Base-by-base conservation (phyloP, 1,140 invertebrate species). In the Melipona quadrifasciata region DNA sequence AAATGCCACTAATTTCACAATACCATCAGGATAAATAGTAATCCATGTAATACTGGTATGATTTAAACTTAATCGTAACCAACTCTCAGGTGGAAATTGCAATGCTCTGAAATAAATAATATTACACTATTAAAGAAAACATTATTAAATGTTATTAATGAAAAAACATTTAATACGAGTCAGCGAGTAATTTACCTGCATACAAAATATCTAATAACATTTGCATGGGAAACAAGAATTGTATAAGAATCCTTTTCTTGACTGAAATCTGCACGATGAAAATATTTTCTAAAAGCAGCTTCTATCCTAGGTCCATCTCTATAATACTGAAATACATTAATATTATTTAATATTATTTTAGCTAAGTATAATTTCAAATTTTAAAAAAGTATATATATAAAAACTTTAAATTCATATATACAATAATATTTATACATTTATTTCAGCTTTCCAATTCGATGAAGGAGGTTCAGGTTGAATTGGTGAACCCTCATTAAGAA, bases 201-300 rank as follows among this genome's bases (percentile, higher is more conserved):
- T 27, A 99, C 97, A 95, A 99, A 99, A 95, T 99, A 99, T 82
- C 99, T 95, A 90, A 99, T 99, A 19, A 99, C 99, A 95, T 99
- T 99, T 21, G 98, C 99, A 95, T 99, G 99, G 88, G 99, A 99
- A 11, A 99, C 98, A 70, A 99, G 95, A 53, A 99, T 93, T 72
- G 99, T 99, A 93, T 98, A 99, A 12, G 96, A 96, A 93, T 99
- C 98, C 82, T 97, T 95, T 72, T 96, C 95, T 94, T 99, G 98
- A 10, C 95, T 94, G 3, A 97, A 96, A 74, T 96, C 95, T 31
- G 99, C 99, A 80, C 99, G 95, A 94, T 99, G 96, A 93, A 99
- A 98, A 95, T 99, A 99, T 90, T 97, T 97, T 72, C 99, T 95
- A 94, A 99, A 99, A 12, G 97, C 99, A 11, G 98, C 98, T 95